phyloP scores from a whole-genome alignment of 2,113 vertebrate species.

The Ardeotis arabs region DNA sequence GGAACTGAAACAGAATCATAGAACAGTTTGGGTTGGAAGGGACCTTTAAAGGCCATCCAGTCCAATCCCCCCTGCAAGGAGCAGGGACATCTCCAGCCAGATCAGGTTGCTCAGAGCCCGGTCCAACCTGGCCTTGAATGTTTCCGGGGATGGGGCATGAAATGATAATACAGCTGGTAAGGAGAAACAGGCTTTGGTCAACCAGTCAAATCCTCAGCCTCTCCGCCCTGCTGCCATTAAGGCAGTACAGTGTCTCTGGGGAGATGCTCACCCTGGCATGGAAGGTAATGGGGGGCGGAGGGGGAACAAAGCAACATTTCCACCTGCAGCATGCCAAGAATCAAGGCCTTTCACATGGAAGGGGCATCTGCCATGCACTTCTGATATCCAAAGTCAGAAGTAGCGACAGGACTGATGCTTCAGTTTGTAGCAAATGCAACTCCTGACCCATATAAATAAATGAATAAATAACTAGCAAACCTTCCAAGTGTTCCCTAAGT shows the following conservation, averaged over 20 bases:
- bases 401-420: neutral
- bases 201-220: neutral
- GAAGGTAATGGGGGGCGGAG: neutral
- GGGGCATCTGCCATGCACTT: neutral
- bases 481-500: neutral
- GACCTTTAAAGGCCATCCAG: too few relatives aligned
- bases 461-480: neutral
- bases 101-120: too few relatives aligned
- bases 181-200: neutral
- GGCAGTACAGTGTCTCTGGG: neutral
- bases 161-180: neutral
- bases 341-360: neutral
- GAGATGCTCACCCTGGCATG: neutral
- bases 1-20: neutral
- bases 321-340: neutral
- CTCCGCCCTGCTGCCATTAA: neutral
- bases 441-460: neutral
- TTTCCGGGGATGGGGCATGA: too few relatives aligned
- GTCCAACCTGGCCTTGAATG: too few relatives aligned
- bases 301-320: neutral
- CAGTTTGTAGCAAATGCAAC: neutral
- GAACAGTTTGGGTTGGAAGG: too few relatives aligned
- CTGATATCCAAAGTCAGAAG: neutral
- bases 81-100: too few relatives aligned
- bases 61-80: too few relatives aligned